phyloP scores from a whole-genome alignment of 2,888 invertebrate genomes.

The Caenorhabditis sulstoni region DNA sequence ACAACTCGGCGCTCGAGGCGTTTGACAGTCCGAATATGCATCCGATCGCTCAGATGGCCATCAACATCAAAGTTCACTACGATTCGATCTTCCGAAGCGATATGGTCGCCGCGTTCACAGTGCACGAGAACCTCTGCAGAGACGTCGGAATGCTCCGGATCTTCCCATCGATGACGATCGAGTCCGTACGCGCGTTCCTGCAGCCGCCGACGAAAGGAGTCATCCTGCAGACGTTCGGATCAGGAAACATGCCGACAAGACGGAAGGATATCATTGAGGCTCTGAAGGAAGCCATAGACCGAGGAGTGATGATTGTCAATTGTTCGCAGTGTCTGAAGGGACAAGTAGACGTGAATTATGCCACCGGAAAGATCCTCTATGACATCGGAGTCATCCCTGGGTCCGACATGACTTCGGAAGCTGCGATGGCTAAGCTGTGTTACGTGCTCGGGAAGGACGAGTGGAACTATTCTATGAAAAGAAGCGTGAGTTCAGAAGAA shows the following conservation, averaged over 20 bases:
- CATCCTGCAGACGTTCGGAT: conserved; percentile 92
- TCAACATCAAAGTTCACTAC: conserved; percentile 87
- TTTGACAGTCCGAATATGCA: conserved; percentile 91
- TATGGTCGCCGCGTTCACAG: conserved; percentile 83
- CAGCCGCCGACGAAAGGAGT: conserved; percentile 89
- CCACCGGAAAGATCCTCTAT: conserved; percentile 87
- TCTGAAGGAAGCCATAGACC: conserved; percentile 79
- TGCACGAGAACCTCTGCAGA: conserved; percentile 87
- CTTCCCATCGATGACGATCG: conserved; percentile 92
- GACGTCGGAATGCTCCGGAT: conserved; percentile 91
- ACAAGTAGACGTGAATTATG: conserved; percentile 88
- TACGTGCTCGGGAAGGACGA: conserved; percentile 89
- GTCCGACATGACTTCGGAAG: conserved; percentile 93
- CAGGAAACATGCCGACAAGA: conserved; percentile 92
- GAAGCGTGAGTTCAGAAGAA: conserved; percentile 48
- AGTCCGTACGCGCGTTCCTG: conserved; percentile 84
- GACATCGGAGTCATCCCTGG: conserved; percentile 88
- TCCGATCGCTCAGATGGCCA: conserved; percentile 89
- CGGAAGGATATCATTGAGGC: conserved; percentile 88
- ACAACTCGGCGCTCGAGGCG: conserved; percentile 86
- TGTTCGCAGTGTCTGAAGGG: conserved; percentile 93
- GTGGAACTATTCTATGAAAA: conserved; percentile 81
- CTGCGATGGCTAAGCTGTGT: conserved; percentile 91
- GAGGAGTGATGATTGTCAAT: conserved; percentile 91
- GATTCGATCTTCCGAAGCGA: conserved; percentile 85